A percentile compares a stretch with the other conserved stretches of the same genome.
These are phyloP conservation scores for Enhydra lutris DNA, from an alignment of 2,113 vertebrate species.

Conservation along the genomic window DNA sequence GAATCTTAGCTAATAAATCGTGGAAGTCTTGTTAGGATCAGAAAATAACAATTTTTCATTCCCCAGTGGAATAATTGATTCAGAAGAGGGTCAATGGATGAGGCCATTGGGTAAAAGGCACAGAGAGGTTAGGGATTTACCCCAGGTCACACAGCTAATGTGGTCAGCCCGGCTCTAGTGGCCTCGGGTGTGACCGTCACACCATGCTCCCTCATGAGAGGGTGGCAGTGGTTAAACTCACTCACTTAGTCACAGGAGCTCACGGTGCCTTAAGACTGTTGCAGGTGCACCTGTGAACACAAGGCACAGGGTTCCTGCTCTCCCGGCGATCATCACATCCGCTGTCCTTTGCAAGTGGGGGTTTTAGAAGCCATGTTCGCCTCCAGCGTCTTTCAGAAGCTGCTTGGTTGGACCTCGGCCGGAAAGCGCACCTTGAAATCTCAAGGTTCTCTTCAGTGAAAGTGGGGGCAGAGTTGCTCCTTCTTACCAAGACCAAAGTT, in stretches of 20 bases:
- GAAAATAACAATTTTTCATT: not conserved
- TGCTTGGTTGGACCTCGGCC: not conserved
- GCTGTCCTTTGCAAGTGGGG: not conserved
- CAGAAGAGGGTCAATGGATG: not conserved
- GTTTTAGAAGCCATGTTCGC: not conserved
- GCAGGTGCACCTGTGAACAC: rapidly evolving
- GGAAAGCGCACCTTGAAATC: not conserved
- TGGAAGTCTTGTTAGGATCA: not conserved
- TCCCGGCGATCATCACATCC: rapidly evolving
- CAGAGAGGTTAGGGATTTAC: not conserved
- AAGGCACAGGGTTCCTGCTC: not conserved
- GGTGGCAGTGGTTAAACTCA: too few relatives aligned
- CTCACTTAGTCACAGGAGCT: not conserved
- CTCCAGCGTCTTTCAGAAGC: not conserved
- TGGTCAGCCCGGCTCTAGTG: too few relatives aligned
- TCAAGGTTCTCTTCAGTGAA: not conserved
- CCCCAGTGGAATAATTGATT: not conserved
- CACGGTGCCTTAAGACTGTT: not conserved
- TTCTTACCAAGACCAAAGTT: not conserved
- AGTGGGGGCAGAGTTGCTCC: rapidly evolving
- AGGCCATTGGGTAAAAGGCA: not conserved
- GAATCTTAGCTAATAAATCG: not conserved
- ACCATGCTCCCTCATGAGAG: not conserved
- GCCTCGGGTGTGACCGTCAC: rapidly evolving
- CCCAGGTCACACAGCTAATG: not conserved